Conservation (phyloP, 2,113 vertebrate species). For the Cercocebus atys region DNA sequence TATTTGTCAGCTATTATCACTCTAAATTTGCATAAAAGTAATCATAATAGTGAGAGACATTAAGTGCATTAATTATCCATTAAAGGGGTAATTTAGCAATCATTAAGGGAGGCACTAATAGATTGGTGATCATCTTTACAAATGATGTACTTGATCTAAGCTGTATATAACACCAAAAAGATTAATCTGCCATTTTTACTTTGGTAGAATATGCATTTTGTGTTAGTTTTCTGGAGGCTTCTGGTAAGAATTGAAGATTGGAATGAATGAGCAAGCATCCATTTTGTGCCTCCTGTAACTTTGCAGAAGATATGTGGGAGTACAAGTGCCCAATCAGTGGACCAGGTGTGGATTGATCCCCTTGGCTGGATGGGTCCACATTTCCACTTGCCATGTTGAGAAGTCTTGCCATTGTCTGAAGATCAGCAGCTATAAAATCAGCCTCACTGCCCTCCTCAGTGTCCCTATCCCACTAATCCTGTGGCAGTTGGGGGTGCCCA, state of each 20-base stretch:
- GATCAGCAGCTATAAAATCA: not conserved
- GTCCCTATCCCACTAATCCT: rapidly evolving
- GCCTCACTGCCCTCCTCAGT: not conserved
- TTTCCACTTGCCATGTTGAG: not conserved
- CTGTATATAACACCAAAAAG: constrained; percentile 59
- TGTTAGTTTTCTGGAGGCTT: constrained; percentile 2
- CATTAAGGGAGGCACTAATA: constrained; percentile 68
- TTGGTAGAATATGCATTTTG: constrained; percentile 1
- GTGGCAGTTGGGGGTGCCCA: rapidly evolving
- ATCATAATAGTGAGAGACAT: constrained; percentile 64
- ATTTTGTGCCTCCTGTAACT: not conserved
- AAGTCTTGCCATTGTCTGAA: not conserved
- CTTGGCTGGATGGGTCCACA: not conserved
- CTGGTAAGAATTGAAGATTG: not conserved
- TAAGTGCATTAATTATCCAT: constrained; percentile 78
- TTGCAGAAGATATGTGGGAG: not conserved
- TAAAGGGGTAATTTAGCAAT: constrained; percentile 77
- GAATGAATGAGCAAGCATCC: not conserved
- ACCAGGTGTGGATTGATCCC: not conserved
- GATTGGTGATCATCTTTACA: constrained; percentile 69
- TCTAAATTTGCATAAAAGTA: constrained; percentile 77
- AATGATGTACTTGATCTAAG: constrained; percentile 65
- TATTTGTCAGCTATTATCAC: constrained; percentile 70
- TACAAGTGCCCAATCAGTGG: not conserved
- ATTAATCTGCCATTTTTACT: constrained; percentile 53